Conservation (phyloP, 2,797 vertebrate species). For the Pantherophis alleghaniensis region DNA sequence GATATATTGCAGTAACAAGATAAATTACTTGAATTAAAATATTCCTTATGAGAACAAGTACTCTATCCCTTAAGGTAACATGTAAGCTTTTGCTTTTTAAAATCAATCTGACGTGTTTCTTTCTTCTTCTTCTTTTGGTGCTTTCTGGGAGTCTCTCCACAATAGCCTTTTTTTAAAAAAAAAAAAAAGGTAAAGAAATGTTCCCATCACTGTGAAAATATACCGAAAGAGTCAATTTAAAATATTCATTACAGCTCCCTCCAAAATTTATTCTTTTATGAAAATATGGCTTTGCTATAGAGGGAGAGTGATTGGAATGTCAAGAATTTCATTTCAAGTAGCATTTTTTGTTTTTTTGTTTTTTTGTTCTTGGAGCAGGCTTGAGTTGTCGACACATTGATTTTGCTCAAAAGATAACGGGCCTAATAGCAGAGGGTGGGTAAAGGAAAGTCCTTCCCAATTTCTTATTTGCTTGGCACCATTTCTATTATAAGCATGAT, state of each 20-base stretch:
- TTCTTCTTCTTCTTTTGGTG: not conserved
- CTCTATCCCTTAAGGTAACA: not conserved
- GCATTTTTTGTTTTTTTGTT: slow-evolving; percentile 65
- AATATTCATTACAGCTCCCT: slow-evolving; percentile 68
- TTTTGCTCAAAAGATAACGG: slow-evolving; percentile 73
- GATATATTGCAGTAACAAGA: not conserved
- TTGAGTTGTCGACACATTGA: slow-evolving; percentile 63
- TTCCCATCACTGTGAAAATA: slow-evolving; percentile 58
- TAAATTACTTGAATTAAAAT: not conserved
- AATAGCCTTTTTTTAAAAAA: slow-evolving; percentile 21
- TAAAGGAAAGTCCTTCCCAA: slow-evolving; percentile 53
- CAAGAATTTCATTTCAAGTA: slow-evolving; percentile 76
- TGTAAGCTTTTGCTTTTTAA: slow-evolving; percentile 27
- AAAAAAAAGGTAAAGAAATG: slow-evolving; percentile 40
- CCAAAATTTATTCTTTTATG: slow-evolving; percentile 56
- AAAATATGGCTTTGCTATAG: slow-evolving; percentile 63
- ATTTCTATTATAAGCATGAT: slow-evolving; percentile 71
- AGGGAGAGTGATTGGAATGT: slow-evolving; percentile 73
- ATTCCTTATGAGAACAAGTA: not conserved
- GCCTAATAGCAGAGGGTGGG: slow-evolving; percentile 56
- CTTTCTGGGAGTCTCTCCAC: not conserved
- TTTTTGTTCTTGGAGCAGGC: slow-evolving; percentile 72
- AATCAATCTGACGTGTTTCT: slow-evolving; percentile 20
- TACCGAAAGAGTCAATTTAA: slow-evolving; percentile 60
- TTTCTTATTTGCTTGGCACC: slow-evolving; percentile 68